phyloP scores from a whole-genome alignment of 1,140 invertebrate genomes.

The Zaprionus vittiger region DNA sequence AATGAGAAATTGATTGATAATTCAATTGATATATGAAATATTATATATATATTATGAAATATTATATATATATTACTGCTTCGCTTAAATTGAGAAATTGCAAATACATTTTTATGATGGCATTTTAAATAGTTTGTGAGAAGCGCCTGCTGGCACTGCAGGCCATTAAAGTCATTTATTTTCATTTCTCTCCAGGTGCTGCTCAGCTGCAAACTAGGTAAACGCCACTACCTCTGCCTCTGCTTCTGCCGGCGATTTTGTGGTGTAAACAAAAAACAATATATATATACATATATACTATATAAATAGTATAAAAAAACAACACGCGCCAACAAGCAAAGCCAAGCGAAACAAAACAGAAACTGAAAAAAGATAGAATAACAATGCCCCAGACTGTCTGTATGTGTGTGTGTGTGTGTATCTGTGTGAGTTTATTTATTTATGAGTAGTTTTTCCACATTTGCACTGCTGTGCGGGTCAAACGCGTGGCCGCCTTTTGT shows the following conservation, averaged over 20 bases:
- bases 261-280: constrained; percentile 46
- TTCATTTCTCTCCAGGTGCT: constrained; percentile 43
- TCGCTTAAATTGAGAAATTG: not conserved
- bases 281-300: constrained; percentile 25
- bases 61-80: not conserved
- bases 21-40: not conserved
- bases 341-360: constrained; percentile 70
- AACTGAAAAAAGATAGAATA: constrained; percentile 47
- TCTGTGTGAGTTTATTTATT: constrained; percentile 62
- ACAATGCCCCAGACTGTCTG: constrained; percentile 47
- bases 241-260: constrained; percentile 26
- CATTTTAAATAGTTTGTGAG: constrained; percentile 8
- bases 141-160: constrained; percentile 15
- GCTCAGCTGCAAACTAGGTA: constrained; percentile 37
- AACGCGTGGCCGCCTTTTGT: constrained; percentile 67
- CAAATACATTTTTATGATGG: not conserved
- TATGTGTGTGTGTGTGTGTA: not conserved
- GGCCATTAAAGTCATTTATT: constrained; percentile 42
- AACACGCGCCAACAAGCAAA: constrained; percentile 62
- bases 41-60: no score
- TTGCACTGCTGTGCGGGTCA: constrained; percentile 53
- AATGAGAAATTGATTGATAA: not conserved
- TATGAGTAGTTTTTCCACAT: constrained; percentile 71
- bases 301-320: constrained; percentile 25
- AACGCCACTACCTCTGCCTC: constrained; percentile 1